Percentiles rank a stretch among this genome's conserved stretches.
phyloP scores from a whole-genome alignment of 2,888 invertebrate genomes.

The Rhodophaea formosa region DNA sequence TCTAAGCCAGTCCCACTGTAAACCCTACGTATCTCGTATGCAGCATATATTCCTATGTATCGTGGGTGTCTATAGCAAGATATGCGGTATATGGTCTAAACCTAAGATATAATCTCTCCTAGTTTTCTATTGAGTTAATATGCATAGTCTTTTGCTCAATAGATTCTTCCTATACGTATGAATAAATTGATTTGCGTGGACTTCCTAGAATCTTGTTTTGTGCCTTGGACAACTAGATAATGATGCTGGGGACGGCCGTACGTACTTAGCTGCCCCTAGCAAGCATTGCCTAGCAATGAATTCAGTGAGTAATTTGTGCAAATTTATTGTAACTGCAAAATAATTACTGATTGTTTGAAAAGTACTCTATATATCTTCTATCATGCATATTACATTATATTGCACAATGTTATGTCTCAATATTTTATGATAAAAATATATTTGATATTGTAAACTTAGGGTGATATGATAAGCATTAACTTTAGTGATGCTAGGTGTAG shows the following conservation, averaged over 20 bases:
- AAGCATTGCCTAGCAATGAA: slow-evolving; percentile 42
- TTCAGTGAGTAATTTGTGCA: slow-evolving; percentile 67
- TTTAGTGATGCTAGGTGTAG: slow-evolving; percentile 25
- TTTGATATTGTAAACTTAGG: slow-evolving; percentile 51
- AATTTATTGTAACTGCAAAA: slow-evolving; percentile 70
- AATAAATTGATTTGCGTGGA: slow-evolving; percentile 21
- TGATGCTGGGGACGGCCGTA: slow-evolving; percentile 39
- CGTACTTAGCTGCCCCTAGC: slow-evolving; percentile 31
- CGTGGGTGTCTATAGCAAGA: background rate
- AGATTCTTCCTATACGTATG: slow-evolving; percentile 18
- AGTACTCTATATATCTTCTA: slow-evolving; percentile 55
- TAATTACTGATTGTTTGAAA: slow-evolving; percentile 70
- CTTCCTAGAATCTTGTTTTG: slow-evolving; percentile 60
- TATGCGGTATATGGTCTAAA: slow-evolving; percentile 15
- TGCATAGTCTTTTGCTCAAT: slow-evolving; percentile 24
- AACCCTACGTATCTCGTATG: slow-evolving; percentile 19
- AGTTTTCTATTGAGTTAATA: slow-evolving; percentile 2
- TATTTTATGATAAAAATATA: slow-evolving; percentile 71
- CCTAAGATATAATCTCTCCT: slow-evolving; percentile 14
- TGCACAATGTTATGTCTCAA: slow-evolving; percentile 79
- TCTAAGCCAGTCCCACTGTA: slow-evolving; percentile 29
- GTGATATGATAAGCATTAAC: slow-evolving; percentile 26
- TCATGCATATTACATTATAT: slow-evolving; percentile 67
- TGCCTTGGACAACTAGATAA: slow-evolving; percentile 66
- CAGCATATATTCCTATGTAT: slow-evolving; percentile 11